Base-by-base conservation (phyloP, 2,113 vertebrate genomes). In the Phycodurus eques region DNA sequence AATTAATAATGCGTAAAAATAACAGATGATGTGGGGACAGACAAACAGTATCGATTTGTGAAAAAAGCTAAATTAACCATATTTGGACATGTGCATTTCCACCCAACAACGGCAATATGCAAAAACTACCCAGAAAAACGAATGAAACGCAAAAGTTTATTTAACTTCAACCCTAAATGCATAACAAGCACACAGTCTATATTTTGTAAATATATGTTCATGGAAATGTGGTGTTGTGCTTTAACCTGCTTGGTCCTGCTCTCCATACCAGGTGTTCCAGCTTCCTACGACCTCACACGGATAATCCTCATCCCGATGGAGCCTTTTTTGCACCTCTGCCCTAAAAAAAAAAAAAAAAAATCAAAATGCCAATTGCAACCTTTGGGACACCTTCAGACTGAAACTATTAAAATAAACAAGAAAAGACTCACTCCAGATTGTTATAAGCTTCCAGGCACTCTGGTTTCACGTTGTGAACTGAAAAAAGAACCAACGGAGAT, bases 181-280 rank as follows among this genome's bases (percentile, higher is more conserved):
- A 47, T 14, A 14, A 39, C 35, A 39, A 39, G 35, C 35, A 39
- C 35, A 39, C 35, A 39, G 35, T 39, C 35, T 39, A 39, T 39
- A 39, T 39, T 39, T 39, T 39, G 6, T 5, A 3, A 39, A 39
- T 44, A 39, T 27, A 10, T 47, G 19, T 67, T 11, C 8, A 0
- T 14, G 42, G 14, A 11, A 15, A 12, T 60, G 7, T 35, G 13
- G 2, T 20, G 27, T 46, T 66, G 47, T 85, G 4, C 42, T n/a
- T 19, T 78, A 83, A 99, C 98, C 98, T 77, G 97, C 95, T 87
- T 99, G 98, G 89, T 99, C 96, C 87, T 98, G 97, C 39, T 99
- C 96, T 35, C 97, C 98, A 0, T 98, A 99, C 96, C 95, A 98
- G 0, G 96, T 98, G 68, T 97, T 99, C 98, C 98, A 99, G 92